These are phyloP conservation scores for Mormyrops boulengeri DNA, from an alignment of 2,797 vertebrate species.

Conservation along the genomic window DNA sequence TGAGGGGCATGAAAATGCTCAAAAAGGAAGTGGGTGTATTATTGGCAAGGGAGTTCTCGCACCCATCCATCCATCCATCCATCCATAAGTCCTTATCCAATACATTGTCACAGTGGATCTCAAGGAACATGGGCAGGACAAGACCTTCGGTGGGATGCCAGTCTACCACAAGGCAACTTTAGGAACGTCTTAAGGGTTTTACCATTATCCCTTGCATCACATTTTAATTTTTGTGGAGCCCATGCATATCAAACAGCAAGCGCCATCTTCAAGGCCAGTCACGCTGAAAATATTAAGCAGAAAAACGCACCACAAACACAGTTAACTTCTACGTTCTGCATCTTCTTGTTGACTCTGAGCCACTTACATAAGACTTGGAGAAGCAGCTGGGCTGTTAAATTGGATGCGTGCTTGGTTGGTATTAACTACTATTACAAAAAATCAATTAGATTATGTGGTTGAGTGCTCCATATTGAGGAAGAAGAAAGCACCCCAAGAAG, in stretches of 20 bases:
- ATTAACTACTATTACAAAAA: constrained; percentile 1
- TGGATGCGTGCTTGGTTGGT: constrained; percentile 2
- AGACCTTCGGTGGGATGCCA: neutral
- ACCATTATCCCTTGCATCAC: neutral
- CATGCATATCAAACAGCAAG: neutral
- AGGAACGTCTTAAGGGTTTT: neutral
- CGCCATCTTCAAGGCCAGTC: neutral
- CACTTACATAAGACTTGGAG: neutral
- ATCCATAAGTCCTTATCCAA: neutral
- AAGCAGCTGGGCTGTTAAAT: constrained; percentile 1
- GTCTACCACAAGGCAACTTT: neutral
- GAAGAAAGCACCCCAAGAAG: neutral
- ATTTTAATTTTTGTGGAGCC: neutral
- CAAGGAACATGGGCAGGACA: neutral
- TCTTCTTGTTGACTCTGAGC: neutral
- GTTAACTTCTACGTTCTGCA: neutral
- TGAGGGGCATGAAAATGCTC: no score
- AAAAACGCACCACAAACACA: neutral
- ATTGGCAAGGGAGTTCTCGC: neutral
- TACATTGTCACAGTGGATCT: neutral
- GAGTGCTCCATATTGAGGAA: neutral
- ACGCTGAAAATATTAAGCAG: neutral
- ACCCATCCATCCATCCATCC: neutral
- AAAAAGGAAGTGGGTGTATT: neutral
- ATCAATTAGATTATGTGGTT: neutral